Conservation (phyloP, 1,140 invertebrate species). For the Brachionus asplanchnoidis region DNA sequence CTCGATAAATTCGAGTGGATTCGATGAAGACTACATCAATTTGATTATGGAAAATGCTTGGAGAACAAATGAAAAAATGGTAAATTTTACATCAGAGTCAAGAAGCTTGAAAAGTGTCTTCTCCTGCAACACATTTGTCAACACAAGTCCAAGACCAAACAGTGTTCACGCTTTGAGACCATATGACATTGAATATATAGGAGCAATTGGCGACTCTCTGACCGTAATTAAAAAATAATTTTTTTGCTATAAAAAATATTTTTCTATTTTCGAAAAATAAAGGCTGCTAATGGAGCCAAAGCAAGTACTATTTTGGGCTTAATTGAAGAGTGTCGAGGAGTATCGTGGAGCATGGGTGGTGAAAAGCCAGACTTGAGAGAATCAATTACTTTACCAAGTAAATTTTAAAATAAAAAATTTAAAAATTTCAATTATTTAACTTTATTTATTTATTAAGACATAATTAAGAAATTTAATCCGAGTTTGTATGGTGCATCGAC, state of each 20-base stretch:
- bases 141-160: conserved; percentile 20
- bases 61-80: conserved; percentile 4
- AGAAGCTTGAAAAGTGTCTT: not conserved
- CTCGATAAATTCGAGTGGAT: not conserved
- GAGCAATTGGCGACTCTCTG: conserved; percentile 72
- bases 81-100: not conserved
- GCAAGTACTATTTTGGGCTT: conserved; percentile 22
- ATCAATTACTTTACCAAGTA: conserved; percentile 44
- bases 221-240: conserved; percentile 30
- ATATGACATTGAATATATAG: conserved; percentile 72
- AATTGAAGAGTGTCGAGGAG: conserved; percentile 11
- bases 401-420: no score
- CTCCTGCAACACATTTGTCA: not conserved
- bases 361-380: conserved; percentile 18
- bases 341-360: conserved; percentile 39
- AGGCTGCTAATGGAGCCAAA: conserved; percentile 39
- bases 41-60: conserved; percentile 10
- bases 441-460: conserved; percentile 46
- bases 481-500: conserved; percentile 51
- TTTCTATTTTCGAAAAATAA: not conserved
- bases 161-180: conserved; percentile 64
- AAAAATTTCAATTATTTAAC: no score
- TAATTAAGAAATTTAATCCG: conserved; percentile 53
- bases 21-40: conserved; percentile 19
- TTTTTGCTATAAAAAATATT: not conserved